Evolutionary conservation across 2,888 invertebrate genomes (phyloP), one percentile per base, ranked within the genome.

Genomic region (Polyommatus icarus): DNA sequence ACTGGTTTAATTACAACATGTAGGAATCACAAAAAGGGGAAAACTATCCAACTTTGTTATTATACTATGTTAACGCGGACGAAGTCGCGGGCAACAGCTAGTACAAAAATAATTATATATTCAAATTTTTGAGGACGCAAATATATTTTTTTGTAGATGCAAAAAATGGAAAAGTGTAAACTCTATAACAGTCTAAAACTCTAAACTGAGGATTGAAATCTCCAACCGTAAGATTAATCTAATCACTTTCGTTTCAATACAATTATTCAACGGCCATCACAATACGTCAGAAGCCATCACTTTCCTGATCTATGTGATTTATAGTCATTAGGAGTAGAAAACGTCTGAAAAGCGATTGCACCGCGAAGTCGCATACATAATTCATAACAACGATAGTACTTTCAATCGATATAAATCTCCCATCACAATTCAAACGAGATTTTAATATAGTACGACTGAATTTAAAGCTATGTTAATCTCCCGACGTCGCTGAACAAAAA

Each of bases 401-500:
- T 67, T 32, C 67, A 32, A 67, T 67, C 67, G 67, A 67, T 67
- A 67, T 32, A 32, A 67, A 32, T 67, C 67, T 67, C 32, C 67
- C 67, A 67, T 67, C 29, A 67, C 29, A 67, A 67, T 67, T 67
- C 67, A 67, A 67, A 67, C 67, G 67, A 67, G 67, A 32, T 67
- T 67, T 67, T 67, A 67, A 67, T 67, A 61, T 12, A n/a, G 59
- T 59, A 32, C 32, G 54, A 75, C 24, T 50, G 75, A 75, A 75
- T 75, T 54, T 50, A 75, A 75, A 75, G 75, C 75, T 75, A 75
- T 75, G 75, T 75, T 54, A 75, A 76, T 76, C 76, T 79, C 77
- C 32, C 71, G 77, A 79, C 76, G 78, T 79, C 77, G 79, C 73
- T 76, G 78, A 79, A 80, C 80, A 80, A 79, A 79, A 80, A 79